Evolutionary conservation across 2,797 vertebrate species (phyloP).

Genomic region (Austrolebias charrua): DNA sequence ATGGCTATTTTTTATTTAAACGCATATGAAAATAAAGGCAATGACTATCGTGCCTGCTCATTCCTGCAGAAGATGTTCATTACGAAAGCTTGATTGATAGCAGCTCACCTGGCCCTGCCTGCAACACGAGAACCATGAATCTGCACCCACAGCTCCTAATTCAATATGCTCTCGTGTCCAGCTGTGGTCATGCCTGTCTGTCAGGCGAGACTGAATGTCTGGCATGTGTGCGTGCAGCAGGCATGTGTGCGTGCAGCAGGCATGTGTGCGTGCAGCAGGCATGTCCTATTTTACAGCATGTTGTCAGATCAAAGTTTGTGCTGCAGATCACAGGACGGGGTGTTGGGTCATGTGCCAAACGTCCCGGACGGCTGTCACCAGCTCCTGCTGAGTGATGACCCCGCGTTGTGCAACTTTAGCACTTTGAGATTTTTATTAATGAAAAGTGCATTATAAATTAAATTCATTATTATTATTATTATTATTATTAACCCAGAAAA

Average conservation of each 20-base stretch:
- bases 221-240: slow-evolving; percentile 65
- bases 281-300: slow-evolving; percentile 60
- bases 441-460: too few species aligned
- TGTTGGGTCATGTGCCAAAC: slow-evolving; percentile 66
- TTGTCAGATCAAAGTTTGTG: slow-evolving; percentile 71
- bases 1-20: slow-evolving; percentile 4
- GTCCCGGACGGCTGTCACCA: slow-evolving; percentile 63
- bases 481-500: slow-evolving; percentile 35
- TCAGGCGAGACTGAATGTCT: slow-evolving; percentile 47
- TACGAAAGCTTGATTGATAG: slow-evolving; percentile 32
- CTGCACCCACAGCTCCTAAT: slow-evolving; percentile 51
- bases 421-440: too few species aligned
- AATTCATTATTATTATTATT: too few species aligned
- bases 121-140: slow-evolving; percentile 44
- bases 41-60: not conserved
- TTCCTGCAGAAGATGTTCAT: slow-evolving; percentile 23
- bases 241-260: too few species aligned
- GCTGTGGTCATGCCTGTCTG: slow-evolving; percentile 44
- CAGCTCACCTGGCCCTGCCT: slow-evolving; percentile 35
- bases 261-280: too few species aligned
- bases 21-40: not conserved
- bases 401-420: slow-evolving; percentile 35
- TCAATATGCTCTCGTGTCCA: slow-evolving; percentile 66
- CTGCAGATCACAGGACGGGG: slow-evolving; percentile 46
- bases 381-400: slow-evolving; percentile 54